Evolutionary conservation across 2,113 vertebrate species (phyloP), one percentile per base, ranked within the genome.

Genomic region (Mesembrinibis cayennensis): DNA sequence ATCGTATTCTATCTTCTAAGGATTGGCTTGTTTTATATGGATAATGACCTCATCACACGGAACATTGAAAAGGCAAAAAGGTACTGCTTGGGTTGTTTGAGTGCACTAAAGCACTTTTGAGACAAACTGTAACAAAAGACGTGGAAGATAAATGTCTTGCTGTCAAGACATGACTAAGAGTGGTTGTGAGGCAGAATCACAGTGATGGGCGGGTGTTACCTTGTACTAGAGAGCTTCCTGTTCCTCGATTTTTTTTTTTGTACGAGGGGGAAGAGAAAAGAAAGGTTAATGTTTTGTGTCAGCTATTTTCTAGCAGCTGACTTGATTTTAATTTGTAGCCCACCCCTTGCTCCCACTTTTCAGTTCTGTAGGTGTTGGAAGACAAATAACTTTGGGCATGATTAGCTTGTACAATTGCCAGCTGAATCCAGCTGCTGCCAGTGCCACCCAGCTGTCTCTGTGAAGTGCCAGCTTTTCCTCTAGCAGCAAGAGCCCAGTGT

Each of bases 21-120:
- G 97, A 99, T 99, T 52, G 99, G 99, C 29, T 98, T 99, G 84
- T 99, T 99, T 96, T 99, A 99, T 32, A 99, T 99, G 99, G 99
- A 99, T 82, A 99, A 99, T 2, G 99, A 99, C 97, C 99, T 99
- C 96, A 99, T 99, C 98, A 99, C 99, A 44, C 98, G 99, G 62
- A 99, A 99, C 98, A 99, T 99, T 1, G 99, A 99, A 92, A 99
- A 99, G 96, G 99, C 99, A 59, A 99, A 99, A 97, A 99, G 99
- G 99, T 99, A 98, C 52, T 9, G n/a, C 55, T 38, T 21, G 74
- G n/a, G 19, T 25, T 56, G 10, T 25, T 15, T 10, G n/a, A 58
- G 63, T 25, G 78, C 36, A 23, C 16, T 55, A 22, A 47, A 27
- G 62, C 67, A 17, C 47, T 63, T 26, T 1, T 19, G 63, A 63